Conservation (phyloP, 1,140 invertebrate genomes). For the Pygmarrhopalites habei region DNA sequence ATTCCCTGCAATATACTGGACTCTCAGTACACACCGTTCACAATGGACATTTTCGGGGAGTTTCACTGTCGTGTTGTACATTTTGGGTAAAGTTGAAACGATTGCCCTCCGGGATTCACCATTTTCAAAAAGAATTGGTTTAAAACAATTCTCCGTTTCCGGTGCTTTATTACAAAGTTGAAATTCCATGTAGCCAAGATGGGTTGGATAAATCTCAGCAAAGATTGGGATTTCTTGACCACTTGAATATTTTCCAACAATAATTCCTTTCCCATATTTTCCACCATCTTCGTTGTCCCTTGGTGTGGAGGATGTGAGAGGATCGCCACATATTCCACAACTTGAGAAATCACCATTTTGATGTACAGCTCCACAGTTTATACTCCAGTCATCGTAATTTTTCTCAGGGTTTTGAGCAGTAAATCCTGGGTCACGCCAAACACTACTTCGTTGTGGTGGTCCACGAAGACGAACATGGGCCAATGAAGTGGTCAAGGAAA, state of each 20-base stretch:
- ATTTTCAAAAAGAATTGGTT: constrained; percentile 30
- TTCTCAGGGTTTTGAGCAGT: constrained; percentile 27
- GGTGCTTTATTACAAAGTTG: constrained; percentile 44
- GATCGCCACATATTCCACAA: constrained; percentile 49
- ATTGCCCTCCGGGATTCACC: constrained; percentile 41
- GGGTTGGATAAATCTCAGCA: constrained; percentile 47
- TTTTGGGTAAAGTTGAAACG: not conserved
- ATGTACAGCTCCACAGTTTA: constrained; percentile 39
- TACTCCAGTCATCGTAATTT: constrained; percentile 42
- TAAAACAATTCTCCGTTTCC: constrained; percentile 44
- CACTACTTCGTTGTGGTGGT: constrained; percentile 48
- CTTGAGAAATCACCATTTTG: constrained; percentile 38
- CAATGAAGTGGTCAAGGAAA: too few species aligned
- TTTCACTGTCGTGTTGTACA: constrained; percentile 16
- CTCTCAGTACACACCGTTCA: constrained; percentile 39
- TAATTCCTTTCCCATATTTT: constrained; percentile 42
- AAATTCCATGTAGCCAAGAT: constrained; percentile 47
- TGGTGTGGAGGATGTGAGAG: constrained; percentile 40
- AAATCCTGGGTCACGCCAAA: constrained; percentile 45
- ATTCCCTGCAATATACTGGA: constrained; percentile 42
- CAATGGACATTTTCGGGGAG: constrained; percentile 38
- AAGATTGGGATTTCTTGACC: constrained; percentile 41
- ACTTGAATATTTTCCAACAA: constrained; percentile 41
- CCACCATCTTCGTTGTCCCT: constrained; percentile 44
- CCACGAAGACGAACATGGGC: constrained; percentile 49